Base-by-base conservation (phyloP, 2,888 invertebrate genomes). In the Polydrusus tereticollis region DNA sequence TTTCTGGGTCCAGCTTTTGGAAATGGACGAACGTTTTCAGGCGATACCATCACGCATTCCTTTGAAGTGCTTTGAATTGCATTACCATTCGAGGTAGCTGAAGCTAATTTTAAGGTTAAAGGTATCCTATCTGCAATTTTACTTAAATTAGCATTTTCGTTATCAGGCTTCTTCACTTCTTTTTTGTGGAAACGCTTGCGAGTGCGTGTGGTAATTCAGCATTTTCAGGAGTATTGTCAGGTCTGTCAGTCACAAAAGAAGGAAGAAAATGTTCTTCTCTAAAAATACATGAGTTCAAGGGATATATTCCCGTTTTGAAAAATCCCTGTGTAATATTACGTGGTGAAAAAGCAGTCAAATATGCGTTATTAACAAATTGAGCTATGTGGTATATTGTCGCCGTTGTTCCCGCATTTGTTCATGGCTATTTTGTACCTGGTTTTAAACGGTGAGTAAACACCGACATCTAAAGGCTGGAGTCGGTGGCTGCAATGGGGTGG, bases 231-330 rank as follows among this genome's bases (percentile, higher is more conserved):
- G 55, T 7, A 21, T 21, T 14, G 55, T 55, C 23, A 55, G 55
- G 55, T 29, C 23, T 55, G 29, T 55, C 55, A 20, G 23, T 21
- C 23, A 55, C 55, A 14, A 55, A 55, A 55, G 12, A 55, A 3
- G 23, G 23, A 55, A 55, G 50, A 50, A 50, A 50, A 14, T 55
- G 23, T 55, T 55, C 55, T 55, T 55, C 26, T 26, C 26, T 55
- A 55, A 55, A 55, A 23, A 55, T 55, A 55, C 21, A 55, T 2
- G 55, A 55, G 23, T 55, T 55, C 12, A 55, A 55, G n/a, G n/a
- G n/a, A n/a, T n/a, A n/a, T n/a, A n/a, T n/a, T n/a, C n/a, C n/a
- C n/a, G n/a, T n/a, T n/a, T 21, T 12, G 55, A 23, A 23, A 55
- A 5, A 55, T 55, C 23, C 55, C 55, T 55, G 55, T 55, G 55